A percentile compares a stretch with the other conserved stretches of the same genome.
phyloP scores from a whole-genome alignment of 2,797 vertebrate genomes.

The Hypotaenidia philippensis region DNA sequence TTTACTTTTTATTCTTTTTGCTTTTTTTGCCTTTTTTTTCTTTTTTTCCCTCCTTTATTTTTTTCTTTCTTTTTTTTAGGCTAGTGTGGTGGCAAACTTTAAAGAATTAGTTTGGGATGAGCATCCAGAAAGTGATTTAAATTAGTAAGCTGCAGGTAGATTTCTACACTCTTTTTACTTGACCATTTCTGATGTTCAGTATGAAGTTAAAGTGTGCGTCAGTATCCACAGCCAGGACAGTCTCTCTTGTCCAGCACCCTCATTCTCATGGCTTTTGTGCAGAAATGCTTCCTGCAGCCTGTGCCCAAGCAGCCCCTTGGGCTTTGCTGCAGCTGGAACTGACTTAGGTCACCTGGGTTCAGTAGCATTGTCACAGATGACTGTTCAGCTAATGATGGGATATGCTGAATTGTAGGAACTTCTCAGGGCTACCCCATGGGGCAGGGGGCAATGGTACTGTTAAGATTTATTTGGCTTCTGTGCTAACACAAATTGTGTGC shows the following conservation, averaged over 20 bases:
- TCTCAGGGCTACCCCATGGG: fast-evolving
- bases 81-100: neutral
- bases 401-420: neutral
- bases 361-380: fast-evolving
- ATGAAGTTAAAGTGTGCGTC: neutral
- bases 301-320: fast-evolving
- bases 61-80: neutral
- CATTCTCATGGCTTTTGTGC: neutral
- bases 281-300: neutral
- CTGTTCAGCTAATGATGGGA: neutral
- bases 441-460: neutral
- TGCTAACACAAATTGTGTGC: neutral
- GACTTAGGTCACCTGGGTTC: neutral
- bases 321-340: neutral
- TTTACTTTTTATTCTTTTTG: neutral
- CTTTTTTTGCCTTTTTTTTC: neutral
- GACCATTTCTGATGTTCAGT: neutral
- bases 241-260: neutral
- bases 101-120: neutral
- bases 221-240: neutral
- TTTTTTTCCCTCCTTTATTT: no score
- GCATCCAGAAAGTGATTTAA: neutral
- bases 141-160: neutral
- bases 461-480: neutral
- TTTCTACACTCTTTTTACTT: neutral